phyloP scores from a whole-genome alignment of 53 echinoderm and acorn worm species.

The Arbacia lixula region DNA sequence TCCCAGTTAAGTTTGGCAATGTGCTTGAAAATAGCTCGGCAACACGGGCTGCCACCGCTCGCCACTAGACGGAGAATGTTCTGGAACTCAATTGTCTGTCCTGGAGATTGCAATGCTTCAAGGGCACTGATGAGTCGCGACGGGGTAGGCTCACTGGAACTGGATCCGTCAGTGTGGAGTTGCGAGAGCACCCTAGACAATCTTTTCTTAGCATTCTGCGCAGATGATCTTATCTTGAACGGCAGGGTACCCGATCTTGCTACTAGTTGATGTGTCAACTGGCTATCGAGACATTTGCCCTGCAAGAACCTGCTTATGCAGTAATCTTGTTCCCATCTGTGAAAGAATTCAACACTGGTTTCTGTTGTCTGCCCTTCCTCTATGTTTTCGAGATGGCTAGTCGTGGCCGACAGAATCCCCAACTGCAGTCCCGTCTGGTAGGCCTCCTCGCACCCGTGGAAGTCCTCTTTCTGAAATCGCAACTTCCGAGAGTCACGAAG shows the following conservation, averaged over 20 bases:
- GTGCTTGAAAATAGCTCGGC: slow-evolving; percentile 12
- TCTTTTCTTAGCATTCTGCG: background rate
- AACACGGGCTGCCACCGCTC: background rate
- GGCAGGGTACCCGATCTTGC: no score
- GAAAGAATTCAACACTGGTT: slow-evolving; percentile 37
- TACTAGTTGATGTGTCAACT: background rate
- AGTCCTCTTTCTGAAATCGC: slow-evolving; percentile 10
- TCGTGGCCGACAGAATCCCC: slow-evolving; percentile 21
- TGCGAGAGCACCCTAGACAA: background rate
- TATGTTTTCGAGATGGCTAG: background rate
- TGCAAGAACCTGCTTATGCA: slow-evolving; percentile 25
- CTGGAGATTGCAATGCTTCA: background rate
- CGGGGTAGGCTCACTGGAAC: background rate
- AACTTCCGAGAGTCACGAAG: slow-evolving; percentile 1
- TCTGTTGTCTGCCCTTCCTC: background rate
- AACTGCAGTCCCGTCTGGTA: slow-evolving; percentile 11
- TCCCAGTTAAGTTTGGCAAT: slow-evolving; percentile 8
- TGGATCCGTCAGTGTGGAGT: background rate
- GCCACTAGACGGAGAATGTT: slow-evolving; percentile 30
- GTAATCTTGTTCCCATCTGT: slow-evolving; percentile 41
- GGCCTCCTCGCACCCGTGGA: background rate
- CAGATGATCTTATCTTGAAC: background rate
- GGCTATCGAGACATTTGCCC: background rate
- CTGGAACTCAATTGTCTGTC: slow-evolving; percentile 21
- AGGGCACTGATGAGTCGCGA: slow-evolving; percentile 7